Evolutionary conservation across 2,797 vertebrate species (phyloP), one percentile per base, ranked within the genome.

Genomic region (Cygnus olor): DNA sequence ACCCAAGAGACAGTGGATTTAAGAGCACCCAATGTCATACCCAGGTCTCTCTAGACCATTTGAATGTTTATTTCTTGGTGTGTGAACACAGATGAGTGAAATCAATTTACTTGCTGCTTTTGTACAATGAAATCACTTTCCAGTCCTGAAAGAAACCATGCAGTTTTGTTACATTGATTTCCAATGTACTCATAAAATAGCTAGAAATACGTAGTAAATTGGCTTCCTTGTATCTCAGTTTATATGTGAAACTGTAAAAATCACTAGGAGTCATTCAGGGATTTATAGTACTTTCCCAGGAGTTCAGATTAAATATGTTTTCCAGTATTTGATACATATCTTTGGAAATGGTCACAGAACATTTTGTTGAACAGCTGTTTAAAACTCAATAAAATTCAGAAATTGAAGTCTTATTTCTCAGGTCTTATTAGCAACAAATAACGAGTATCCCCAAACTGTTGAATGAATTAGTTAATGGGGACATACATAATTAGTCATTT

Each of bases 241-340:
- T 34, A 6, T 74, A 66, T 76, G 20, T 21, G 61, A 85, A 74
- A 5, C 20, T 25, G 14, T 24, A 57, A 51, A 66, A 47, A 51
- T 63, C 1, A 0, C 42, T 77, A 38, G 34, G 47, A 38, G 21
- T 74, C 13, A 5, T 25, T 66, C 4, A 14, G 17, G 57, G 27
- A 2, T 80, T 88, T 51, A 0, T 25, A 17, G 61, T n/a, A 5
- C 8, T 10, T 3, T 18, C 69, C 36, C n/a, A 14, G 20, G 34
- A 77, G 12, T 80, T 68, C 51, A 24, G 14, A n/a, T 34, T 44
- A 1, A 71, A 24, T 21, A 6, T 8, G 0, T 70, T 77, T 72
- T 14, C 4, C 6, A 10, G 5, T 32, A 27, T n/a, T 40, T 81
- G 32, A 58, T 38, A 2, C 2, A 0, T 24, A 10, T 4, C 3